phyloP scores from a whole-genome alignment of 2,113 vertebrate genomes.

The Cyanoramphus novaezelandiae region DNA sequence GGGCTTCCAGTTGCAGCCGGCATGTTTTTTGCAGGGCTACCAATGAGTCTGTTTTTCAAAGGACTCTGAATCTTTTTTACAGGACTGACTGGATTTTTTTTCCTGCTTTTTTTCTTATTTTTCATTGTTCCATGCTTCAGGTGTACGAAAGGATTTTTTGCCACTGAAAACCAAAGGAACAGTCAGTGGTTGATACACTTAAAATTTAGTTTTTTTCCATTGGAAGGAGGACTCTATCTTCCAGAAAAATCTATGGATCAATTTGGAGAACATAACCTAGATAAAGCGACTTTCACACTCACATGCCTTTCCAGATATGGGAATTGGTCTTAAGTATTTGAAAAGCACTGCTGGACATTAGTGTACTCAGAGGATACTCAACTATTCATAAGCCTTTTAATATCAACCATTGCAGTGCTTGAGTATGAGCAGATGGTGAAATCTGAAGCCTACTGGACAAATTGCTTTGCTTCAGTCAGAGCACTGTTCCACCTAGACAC shows the following conservation, averaged over 20 bases:
- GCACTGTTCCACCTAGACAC: neutral
- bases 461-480: neutral
- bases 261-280: neutral
- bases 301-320: neutral
- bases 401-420: neutral
- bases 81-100: conserved; percentile 81
- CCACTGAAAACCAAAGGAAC: conserved; percentile 57
- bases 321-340: neutral
- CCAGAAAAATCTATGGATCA: neutral
- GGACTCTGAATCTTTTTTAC: conserved; percentile 84
- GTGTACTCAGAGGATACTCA: neutral
- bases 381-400: neutral
- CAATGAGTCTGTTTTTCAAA: conserved; percentile 78
- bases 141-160: conserved; percentile 84
- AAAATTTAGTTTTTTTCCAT: neutral
- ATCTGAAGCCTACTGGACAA: neutral
- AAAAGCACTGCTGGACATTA: neutral
- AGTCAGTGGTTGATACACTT: neutral
- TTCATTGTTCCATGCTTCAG: conserved; percentile 79
- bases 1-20: conserved; percentile 68
- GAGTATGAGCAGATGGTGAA: neutral
- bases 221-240: neutral
- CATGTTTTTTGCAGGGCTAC: conserved; percentile 80
- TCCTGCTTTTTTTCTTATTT: conserved; percentile 85
- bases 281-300: neutral